phyloP scores from a whole-genome alignment of 2,888 invertebrate genomes.

The Electrophaes corylata region DNA sequence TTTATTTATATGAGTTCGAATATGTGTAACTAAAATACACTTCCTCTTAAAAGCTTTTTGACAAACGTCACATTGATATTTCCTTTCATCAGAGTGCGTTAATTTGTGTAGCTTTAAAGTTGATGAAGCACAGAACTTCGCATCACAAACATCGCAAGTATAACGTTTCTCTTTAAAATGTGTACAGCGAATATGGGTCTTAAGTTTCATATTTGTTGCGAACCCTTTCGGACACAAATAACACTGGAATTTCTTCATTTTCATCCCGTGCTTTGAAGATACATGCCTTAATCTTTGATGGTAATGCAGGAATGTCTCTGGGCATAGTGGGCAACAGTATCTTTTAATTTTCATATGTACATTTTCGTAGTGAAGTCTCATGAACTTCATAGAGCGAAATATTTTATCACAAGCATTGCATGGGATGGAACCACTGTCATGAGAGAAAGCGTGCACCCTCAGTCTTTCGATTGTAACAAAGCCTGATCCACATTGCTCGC shows the following conservation, averaged over 20 bases:
- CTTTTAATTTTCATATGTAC: slow-evolving; percentile 73
- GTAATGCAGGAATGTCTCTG: slow-evolving; percentile 69
- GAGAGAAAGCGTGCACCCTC: slow-evolving; percentile 6
- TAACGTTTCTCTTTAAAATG: slow-evolving; percentile 30
- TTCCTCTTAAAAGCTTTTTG: too few species aligned
- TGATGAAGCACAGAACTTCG: too few species aligned
- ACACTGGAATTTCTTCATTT: slow-evolving; percentile 71
- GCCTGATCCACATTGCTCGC: slow-evolving; percentile 47
- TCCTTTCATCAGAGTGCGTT: too few species aligned
- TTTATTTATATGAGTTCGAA: too few species aligned
- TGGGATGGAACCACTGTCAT: slow-evolving; percentile 51
- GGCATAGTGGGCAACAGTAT: slow-evolving; percentile 70
- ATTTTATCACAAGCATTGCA: slow-evolving; percentile 80
- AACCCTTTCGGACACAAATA: slow-evolving; percentile 68
- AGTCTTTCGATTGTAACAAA: slow-evolving; percentile 36
- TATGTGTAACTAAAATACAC: too few species aligned
- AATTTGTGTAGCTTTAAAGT: too few species aligned
- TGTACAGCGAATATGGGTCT: neutral
- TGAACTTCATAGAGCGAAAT: slow-evolving; percentile 73
- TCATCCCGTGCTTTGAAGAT: slow-evolving; percentile 61
- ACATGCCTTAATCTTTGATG: slow-evolving; percentile 74
- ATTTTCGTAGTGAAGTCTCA: slow-evolving; percentile 72
- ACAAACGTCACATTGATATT: too few species aligned
- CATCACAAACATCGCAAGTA: neutral
- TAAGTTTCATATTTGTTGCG: slow-evolving; percentile 64